phyloP scores from a whole-genome alignment of 2,888 invertebrate genomes.

The Cerastis leucographa region DNA sequence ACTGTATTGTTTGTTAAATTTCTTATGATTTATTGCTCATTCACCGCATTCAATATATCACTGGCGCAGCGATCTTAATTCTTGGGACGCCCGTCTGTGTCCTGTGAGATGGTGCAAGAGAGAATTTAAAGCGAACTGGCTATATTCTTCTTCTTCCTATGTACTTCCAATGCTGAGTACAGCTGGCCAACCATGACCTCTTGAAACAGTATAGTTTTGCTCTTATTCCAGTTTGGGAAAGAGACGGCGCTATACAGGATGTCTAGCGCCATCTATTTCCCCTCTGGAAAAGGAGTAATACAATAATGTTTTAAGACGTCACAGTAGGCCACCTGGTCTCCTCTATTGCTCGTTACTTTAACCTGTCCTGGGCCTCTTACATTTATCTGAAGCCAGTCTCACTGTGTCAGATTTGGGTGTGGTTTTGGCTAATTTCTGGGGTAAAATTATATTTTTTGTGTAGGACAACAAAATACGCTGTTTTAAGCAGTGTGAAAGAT shows the following conservation, averaged over 20 bases:
- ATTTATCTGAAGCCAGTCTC: neutral
- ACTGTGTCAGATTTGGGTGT: neutral
- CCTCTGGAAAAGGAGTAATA: no score
- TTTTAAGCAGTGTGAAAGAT: no score
- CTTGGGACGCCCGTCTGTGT: slow-evolving; percentile 73
- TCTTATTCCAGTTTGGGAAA: no score
- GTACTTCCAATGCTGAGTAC: neutral
- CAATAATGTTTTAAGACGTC: no score
- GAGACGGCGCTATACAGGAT: no score
- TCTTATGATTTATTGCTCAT: slow-evolving; percentile 82
- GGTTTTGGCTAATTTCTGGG: neutral
- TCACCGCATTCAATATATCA: slow-evolving; percentile 83
- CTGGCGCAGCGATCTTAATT: slow-evolving; percentile 80
- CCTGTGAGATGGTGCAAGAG: slow-evolving; percentile 63
- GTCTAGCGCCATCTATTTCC: no score
- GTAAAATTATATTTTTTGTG: neutral
- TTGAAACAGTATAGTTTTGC: no score
- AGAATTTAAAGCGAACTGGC: slow-evolving; percentile 45
- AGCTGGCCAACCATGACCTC: no score
- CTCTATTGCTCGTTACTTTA: neutral
- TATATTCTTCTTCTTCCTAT: neutral
- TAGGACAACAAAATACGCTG: neutral
- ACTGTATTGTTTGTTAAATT: slow-evolving; percentile 80
- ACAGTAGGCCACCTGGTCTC: neutral
- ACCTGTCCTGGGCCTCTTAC: neutral